phyloP scores from a whole-genome alignment of 2,113 vertebrate genomes.

The Dicentrarchus labrax region DNA sequence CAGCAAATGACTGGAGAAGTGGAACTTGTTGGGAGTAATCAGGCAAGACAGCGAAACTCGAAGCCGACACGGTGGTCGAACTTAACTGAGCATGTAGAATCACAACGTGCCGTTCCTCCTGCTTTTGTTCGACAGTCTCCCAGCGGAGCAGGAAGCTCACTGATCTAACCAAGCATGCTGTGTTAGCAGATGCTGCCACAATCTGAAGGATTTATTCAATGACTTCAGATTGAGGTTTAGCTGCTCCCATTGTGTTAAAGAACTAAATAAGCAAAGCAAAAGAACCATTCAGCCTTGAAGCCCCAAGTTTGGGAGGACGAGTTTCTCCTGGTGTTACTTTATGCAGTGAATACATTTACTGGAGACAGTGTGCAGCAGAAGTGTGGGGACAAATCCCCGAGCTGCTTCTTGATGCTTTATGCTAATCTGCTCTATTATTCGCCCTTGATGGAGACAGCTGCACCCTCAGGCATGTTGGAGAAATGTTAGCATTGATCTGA shows the following conservation, averaged over 20 bases:
- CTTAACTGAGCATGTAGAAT: slow-evolving; percentile 64
- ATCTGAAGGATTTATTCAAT: slow-evolving; percentile 29
- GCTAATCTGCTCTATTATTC: slow-evolving; percentile 62
- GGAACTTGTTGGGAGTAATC: slow-evolving; percentile 73
- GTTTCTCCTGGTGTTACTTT: not conserved
- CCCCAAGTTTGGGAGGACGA: not conserved
- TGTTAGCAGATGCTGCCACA: slow-evolving; percentile 30
- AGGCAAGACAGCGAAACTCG: slow-evolving; percentile 47
- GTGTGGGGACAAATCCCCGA: slow-evolving; percentile 24
- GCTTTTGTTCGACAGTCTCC: slow-evolving; percentile 42
- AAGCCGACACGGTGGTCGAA: slow-evolving; percentile 61
- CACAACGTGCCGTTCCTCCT: not conserved
- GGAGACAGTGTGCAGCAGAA: not conserved
- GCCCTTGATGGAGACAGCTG: slow-evolving; percentile 10
- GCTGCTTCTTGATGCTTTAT: slow-evolving; percentile 43
- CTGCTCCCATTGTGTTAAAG: not conserved
- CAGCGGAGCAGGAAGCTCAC: slow-evolving; percentile 29
- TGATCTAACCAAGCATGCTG: slow-evolving; percentile 39
- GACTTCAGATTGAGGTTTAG: slow-evolving; percentile 10
- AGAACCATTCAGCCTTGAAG: slow-evolving; percentile 15
- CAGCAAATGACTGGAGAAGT: slow-evolving; percentile 44
- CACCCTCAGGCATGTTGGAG: slow-evolving; percentile 42
- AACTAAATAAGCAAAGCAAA: not conserved
- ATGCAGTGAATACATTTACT: slow-evolving; percentile 23
- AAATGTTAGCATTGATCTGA: slow-evolving; percentile 38